These are phyloP conservation scores for Sarcophaga carnaria DNA, from an alignment of 2,888 invertebrate species.

Conservation along the genomic window DNA sequence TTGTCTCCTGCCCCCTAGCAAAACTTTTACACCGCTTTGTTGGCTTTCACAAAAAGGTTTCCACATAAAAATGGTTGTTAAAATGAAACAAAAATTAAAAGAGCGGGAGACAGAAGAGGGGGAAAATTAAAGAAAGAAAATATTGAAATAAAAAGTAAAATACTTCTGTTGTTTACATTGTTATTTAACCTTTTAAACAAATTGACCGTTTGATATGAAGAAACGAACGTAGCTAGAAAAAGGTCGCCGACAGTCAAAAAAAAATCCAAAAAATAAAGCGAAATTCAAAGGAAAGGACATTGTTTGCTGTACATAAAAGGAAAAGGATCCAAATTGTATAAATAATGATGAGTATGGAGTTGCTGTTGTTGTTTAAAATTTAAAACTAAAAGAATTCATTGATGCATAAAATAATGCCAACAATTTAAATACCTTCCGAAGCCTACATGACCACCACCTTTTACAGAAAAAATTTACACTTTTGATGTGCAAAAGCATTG, in stretches of 20 bases:
- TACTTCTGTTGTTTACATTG: slow-evolving; percentile 47
- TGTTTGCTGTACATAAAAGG: too few relatives aligned
- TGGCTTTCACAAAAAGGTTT: not conserved
- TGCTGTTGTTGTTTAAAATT: not conserved
- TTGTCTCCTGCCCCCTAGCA: not conserved
- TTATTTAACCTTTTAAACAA: slow-evolving; percentile 63
- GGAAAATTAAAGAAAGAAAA: not conserved
- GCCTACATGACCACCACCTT: too few relatives aligned
- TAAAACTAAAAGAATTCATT: slow-evolving; percentile 28
- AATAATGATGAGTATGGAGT: too few relatives aligned
- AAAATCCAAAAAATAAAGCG: too few relatives aligned
- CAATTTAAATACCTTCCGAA: too few relatives aligned
- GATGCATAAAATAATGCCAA: slow-evolving; percentile 31
- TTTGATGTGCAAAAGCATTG: slow-evolving; percentile 9
- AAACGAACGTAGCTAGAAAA: too few relatives aligned
- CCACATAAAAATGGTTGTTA: not conserved
- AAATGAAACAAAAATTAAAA: not conserved
- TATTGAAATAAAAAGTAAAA: not conserved
- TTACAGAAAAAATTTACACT: slow-evolving; percentile 11
- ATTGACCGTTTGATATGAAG: slow-evolving; percentile 57
- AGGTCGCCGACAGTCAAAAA: too few relatives aligned
- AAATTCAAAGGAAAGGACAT: too few relatives aligned
- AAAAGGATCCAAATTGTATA: too few relatives aligned
- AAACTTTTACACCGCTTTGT: not conserved
- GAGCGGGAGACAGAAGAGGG: too few relatives aligned